phyloP scores from a whole-genome alignment of 2,888 invertebrate genomes.

The Harpalus rubripes region DNA sequence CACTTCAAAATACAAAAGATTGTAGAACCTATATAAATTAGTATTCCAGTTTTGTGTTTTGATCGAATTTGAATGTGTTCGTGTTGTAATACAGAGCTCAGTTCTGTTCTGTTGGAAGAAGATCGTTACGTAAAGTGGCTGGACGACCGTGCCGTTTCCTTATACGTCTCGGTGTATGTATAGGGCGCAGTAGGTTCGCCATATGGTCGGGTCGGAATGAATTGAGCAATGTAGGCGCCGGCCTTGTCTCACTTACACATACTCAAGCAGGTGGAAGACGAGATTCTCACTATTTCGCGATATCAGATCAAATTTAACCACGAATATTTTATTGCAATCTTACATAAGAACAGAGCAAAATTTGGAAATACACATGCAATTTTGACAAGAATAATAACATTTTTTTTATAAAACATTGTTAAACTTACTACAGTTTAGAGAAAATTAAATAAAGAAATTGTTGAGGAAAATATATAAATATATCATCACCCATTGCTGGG shows the following conservation, averaged over 20 bases:
- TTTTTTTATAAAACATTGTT: too few relatives aligned
- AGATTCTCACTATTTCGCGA: conserved; percentile 6
- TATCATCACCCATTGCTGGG: too few relatives aligned
- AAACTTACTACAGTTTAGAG: too few relatives aligned
- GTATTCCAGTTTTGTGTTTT: not conserved
- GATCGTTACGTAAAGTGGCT: conserved; percentile 49
- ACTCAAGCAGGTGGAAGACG: conserved; percentile 27
- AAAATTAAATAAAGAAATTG: too few relatives aligned
- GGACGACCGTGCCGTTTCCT: conserved; percentile 48
- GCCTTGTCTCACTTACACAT: conserved; percentile 59
- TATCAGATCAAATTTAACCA: not conserved
- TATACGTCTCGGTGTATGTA: conserved; percentile 33
- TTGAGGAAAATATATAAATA: too few relatives aligned
- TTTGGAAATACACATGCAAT: not conserved
- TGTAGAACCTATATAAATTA: not conserved
- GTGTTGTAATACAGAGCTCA: not conserved
- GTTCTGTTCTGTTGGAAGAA: conserved; percentile 19
- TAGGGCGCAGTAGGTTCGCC: conserved; percentile 37
- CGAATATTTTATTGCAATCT: not conserved
- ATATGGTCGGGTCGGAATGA: conserved; percentile 52
- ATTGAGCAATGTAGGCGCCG: conserved; percentile 64
- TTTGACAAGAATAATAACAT: too few relatives aligned
- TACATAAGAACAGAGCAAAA: not conserved
- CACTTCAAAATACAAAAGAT: not conserved
- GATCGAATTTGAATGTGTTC: not conserved